These are phyloP conservation scores for Diaperis boleti DNA, from an alignment of 2,888 invertebrate species.

Conservation along the genomic window DNA sequence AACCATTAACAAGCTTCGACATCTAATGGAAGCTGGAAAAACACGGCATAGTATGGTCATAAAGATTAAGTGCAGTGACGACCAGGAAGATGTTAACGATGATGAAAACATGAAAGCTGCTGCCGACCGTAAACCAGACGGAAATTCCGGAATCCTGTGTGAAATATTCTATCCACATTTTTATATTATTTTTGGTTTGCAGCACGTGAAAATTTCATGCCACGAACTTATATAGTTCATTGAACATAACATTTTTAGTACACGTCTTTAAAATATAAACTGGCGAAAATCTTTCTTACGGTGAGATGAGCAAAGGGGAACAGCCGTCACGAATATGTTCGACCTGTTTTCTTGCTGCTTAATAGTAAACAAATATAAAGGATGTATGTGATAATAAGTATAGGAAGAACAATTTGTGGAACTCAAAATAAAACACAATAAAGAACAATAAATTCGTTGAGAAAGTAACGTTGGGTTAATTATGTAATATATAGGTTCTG, in stretches of 20 bases:
- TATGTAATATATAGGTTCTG: too few relatives aligned
- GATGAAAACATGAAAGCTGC: slow-evolving; percentile 19
- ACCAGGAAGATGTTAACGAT: slow-evolving; percentile 22
- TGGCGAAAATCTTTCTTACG: neutral
- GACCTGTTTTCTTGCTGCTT: neutral
- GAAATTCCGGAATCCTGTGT: slow-evolving; percentile 7
- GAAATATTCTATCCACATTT: neutral
- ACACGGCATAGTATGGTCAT: slow-evolving; percentile 5
- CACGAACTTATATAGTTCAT: slow-evolving; percentile 1
- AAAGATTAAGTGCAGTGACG: slow-evolving; percentile 21
- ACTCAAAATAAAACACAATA: too few relatives aligned
- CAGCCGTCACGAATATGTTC: neutral
- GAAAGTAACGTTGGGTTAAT: too few relatives aligned
- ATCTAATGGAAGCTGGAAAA: slow-evolving; percentile 19
- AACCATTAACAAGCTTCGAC: too few relatives aligned
- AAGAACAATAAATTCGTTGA: too few relatives aligned
- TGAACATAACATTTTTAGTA: slow-evolving; percentile 17
- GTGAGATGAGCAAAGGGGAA: neutral
- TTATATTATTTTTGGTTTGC: slow-evolving; percentile 13
- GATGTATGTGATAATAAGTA: too few relatives aligned
- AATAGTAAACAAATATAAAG: too few relatives aligned
- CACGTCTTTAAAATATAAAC: neutral
- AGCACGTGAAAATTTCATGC: neutral
- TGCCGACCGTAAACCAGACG: slow-evolving; percentile 1
- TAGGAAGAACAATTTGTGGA: too few relatives aligned